phyloP scores from a whole-genome alignment of 2,888 invertebrate genomes.

The Gnatocerus cornutus region DNA sequence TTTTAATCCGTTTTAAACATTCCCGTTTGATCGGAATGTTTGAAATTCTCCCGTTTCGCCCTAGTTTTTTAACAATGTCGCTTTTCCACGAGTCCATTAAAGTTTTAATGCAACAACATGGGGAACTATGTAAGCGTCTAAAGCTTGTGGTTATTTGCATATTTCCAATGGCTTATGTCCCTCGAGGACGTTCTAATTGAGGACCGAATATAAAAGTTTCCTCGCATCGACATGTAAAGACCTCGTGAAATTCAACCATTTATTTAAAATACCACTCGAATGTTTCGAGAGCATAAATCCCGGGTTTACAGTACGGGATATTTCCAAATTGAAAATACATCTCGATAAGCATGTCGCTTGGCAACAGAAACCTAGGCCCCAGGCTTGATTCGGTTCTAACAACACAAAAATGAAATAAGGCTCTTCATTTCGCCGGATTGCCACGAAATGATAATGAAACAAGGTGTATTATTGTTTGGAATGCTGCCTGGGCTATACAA shows the following conservation, averaged over 20 bases:
- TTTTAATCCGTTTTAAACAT: constrained; percentile 27
- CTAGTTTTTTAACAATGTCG: neutral
- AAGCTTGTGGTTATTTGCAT: constrained; percentile 37
- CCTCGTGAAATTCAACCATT: constrained; percentile 27
- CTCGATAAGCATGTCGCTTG: constrained; percentile 52
- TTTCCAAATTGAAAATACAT: constrained; percentile 52
- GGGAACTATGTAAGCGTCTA: constrained; percentile 26
- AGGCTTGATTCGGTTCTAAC: constrained; percentile 33
- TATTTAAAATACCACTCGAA: constrained; percentile 46
- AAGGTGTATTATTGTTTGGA: constrained; percentile 19
- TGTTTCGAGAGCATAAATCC: constrained; percentile 49
- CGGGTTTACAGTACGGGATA: constrained; percentile 47
- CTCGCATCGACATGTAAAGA: constrained; percentile 29
- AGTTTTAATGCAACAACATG: constrained; percentile 34
- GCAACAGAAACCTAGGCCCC: constrained; percentile 47
- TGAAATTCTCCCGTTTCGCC: neutral
- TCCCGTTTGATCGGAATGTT: neutral
- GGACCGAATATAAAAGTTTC: constrained; percentile 25
- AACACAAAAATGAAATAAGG: constrained; percentile 43
- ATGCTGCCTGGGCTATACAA: constrained; percentile 6
- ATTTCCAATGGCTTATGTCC: constrained; percentile 39
- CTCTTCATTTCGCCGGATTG: constrained; percentile 15
- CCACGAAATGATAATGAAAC: constrained; percentile 40
- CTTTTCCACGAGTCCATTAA: constrained; percentile 14
- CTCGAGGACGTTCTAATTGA: constrained; percentile 25